Evolutionary conservation across 1,140 invertebrate species (phyloP), one percentile per base, ranked within the genome.

Genomic region (Harlomillsia oculata): DNA sequence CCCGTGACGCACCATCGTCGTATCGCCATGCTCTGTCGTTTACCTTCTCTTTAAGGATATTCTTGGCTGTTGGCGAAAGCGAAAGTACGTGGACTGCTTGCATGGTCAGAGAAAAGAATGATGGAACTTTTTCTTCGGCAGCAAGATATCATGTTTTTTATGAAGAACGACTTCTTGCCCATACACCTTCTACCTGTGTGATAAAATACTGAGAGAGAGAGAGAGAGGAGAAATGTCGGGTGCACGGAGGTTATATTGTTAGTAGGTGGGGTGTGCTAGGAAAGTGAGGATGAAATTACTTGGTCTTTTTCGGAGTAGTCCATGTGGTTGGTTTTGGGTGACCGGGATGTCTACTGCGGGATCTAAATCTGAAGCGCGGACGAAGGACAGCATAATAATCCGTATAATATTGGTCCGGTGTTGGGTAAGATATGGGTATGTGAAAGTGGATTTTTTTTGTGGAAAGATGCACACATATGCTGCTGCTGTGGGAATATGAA

Each of bases 401-500:
- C 53, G 29, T 37, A 37, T 55, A 14, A 9, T 26, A 28, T 53
- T 30, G 11, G n/a, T 11, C 23, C 23, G 32, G 26, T 5, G 30
- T 51, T 3, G 11, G 23, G 30, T 45, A 45, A 55, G 44, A 55
- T 43, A 55, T 37, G 20, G 21, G 36, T 25, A 39, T 51, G 46
- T 50, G 45, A 50, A 58, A 45, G 48, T 44, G 49, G 40, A 50
- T 37, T 51, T 57, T 57, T 39, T 51, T 18, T 29, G 29, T 23
- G 53, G 16, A 25, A 39, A 50, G 48, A 50, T 51, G 49, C 36
- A 51, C 30, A 34, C 49, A 40, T 57, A 48, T 48, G 45, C 45
- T 32, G 28, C 45, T 48, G 41, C 26, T 56, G 30, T 56, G 40
- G 37, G 46, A 62, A 62, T 62, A 64, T 64, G 56, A 64, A 64